These are phyloP conservation scores for Catamblyrhynchus diadema DNA, from an alignment of 2,797 vertebrate species.

Conservation along the genomic window DNA sequence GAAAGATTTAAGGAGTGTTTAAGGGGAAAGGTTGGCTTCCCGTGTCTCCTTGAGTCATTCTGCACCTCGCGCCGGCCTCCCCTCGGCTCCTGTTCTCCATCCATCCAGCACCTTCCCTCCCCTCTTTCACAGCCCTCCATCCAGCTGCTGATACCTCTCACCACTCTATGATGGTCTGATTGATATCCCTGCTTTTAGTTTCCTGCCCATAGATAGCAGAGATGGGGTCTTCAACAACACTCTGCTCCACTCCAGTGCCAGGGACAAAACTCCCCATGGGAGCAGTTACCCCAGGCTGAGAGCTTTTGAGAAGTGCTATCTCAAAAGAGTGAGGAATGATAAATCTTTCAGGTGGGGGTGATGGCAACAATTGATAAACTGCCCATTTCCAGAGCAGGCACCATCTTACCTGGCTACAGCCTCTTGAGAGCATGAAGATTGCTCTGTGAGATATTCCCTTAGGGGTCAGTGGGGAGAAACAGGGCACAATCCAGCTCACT, in stretches of 20 bases:
- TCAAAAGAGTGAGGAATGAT: not conserved
- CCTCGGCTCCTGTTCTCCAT: slow-evolving; percentile 44
- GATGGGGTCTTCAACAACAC: not conserved
- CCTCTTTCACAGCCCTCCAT: slow-evolving; percentile 42
- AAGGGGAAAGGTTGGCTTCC: slow-evolving; percentile 71
- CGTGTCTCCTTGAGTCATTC: slow-evolving; percentile 65
- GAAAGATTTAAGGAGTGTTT: slow-evolving; percentile 70
- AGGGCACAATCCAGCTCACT: not conserved
- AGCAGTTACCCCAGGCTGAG: not conserved
- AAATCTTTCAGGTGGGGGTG: not conserved
- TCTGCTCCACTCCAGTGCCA: not conserved
- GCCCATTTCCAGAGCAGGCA: not conserved
- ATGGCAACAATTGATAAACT: not conserved
- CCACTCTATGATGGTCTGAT: slow-evolving; percentile 28
- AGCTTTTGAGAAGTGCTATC: not conserved
- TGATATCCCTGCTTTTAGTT: slow-evolving; percentile 38
- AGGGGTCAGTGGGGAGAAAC: not conserved
- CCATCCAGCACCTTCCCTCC: slow-evolving; percentile 42
- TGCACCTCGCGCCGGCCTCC: slow-evolving; percentile 44
- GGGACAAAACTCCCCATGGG: not conserved
- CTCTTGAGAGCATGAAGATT: not conserved
- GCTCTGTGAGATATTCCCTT: not conserved
- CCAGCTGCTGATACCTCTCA: not conserved
- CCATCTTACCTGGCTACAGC: not conserved
- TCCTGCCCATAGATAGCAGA: not conserved